Conservation (phyloP, 2,113 vertebrate species). For the Chlorocebus sabaeus region DNA sequence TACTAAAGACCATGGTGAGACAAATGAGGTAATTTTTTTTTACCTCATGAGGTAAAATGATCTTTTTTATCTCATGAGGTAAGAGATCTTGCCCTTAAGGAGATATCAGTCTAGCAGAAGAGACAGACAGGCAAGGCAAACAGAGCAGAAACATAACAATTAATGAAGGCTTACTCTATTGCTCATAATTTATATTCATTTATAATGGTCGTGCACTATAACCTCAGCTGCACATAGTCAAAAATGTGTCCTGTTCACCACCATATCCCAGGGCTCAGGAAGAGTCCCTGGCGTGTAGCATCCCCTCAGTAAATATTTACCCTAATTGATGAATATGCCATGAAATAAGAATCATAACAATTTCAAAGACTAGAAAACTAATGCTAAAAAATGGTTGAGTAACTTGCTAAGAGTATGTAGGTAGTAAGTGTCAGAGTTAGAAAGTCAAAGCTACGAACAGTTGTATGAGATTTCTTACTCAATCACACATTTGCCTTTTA, state of each 20-base stretch:
- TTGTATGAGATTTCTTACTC: not conserved
- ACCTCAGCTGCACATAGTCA: not conserved
- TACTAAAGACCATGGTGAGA: not conserved
- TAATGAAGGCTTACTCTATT: not conserved
- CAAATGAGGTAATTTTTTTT: not conserved
- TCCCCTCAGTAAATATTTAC: not conserved
- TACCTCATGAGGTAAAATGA: too few species aligned
- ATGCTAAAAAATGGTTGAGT: not conserved
- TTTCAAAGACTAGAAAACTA: constrained; percentile 18
- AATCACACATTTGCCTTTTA: constrained; percentile 24
- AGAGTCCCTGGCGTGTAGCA: not conserved
- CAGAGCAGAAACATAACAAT: not conserved
- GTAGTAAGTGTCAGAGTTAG: not conserved
- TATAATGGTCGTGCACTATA: not conserved
- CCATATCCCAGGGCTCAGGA: not conserved
- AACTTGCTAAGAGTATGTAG: not conserved
- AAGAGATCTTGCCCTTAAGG: not conserved
- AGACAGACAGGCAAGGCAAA: not conserved
- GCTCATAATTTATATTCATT: not conserved
- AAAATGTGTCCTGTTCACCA: not conserved
- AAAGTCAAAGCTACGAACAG: not conserved
- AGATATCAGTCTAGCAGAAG: not conserved
- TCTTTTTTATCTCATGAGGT: not conserved
- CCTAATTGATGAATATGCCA: not conserved
- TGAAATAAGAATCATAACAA: not conserved